Evolutionary conservation across 1,140 invertebrate species (phyloP), one percentile per base, ranked within the genome.

Genomic region (Drosophila simulans): DNA sequence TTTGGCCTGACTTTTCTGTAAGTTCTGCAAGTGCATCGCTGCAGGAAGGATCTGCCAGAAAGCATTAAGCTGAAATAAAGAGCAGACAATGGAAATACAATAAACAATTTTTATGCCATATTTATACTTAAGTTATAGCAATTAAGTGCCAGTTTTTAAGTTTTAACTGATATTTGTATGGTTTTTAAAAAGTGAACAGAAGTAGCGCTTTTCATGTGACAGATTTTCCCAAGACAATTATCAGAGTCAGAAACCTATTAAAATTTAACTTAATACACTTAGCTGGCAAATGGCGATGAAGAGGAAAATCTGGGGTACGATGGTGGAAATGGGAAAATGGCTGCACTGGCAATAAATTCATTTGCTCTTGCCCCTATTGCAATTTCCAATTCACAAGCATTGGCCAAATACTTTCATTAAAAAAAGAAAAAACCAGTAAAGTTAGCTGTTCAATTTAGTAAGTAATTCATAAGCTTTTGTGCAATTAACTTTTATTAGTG

Each of bases 261-360:
- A 59, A 78, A 65, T 72, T 65, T 58, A 37, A 65, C 40, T 39
- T 58, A 78, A 78, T 78, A 75, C 75, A 64, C 37, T 80, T 63
- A 49, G 51, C 59, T 39, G 40, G 31, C 39, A 62, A 46, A 48
- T 25, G 39, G 37, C 35, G 11, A 11, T 17, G 25, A 43, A 13
- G 37, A 10, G 39, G 31, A 31, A 43, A 52, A 27, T 58, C 20
- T 31, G 20, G 20, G 20, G 17, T 17, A 22, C 3, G 17, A 5
- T 17, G 15, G 8, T 27, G 17, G 2, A 53, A 53, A 56, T 69
- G 25, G 66, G 17, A 25, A 68, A 68, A 49, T 40, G 56, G 51
- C 42, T 69, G 48, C 40, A 54, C 34, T 46, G 25, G 22, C 34
- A 55, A 46, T 68, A 49, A 69, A 69, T 48, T 46, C 20, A 68